Conservation (phyloP, 92 coral and sea anemone species). For the Muricea muricata region DNA sequence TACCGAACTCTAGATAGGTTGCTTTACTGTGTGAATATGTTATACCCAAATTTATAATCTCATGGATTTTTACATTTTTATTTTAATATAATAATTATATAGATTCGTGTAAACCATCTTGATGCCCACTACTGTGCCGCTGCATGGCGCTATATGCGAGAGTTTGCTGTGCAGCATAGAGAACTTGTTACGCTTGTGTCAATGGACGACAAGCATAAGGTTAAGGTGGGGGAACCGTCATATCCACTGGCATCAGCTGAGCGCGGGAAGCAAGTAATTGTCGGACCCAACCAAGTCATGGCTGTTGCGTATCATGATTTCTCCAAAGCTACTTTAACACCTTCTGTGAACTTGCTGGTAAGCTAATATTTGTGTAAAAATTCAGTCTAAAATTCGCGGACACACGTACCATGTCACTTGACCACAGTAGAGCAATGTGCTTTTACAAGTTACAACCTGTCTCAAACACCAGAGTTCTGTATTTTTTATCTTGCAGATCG, state of each 20-base stretch:
- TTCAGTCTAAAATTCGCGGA: background rate
- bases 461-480: background rate
- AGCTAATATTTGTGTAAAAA: background rate
- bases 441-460: background rate
- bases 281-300: conserved; percentile 45
- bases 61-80: background rate
- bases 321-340: conserved; percentile 13
- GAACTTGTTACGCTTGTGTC: conserved; percentile 15
- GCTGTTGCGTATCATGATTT: conserved; percentile 46
- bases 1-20: background rate
- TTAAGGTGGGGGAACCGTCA: conserved; percentile 33
- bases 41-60: conserved; percentile 3
- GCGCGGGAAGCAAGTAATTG: conserved; percentile 42
- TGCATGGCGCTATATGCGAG: conserved; percentile 25
- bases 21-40: conserved; percentile 1
- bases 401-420: background rate
- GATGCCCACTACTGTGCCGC: background rate
- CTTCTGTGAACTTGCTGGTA: conserved; percentile 32
- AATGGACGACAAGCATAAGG: conserved; percentile 46
- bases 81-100: background rate
- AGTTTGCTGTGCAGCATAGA: conserved; percentile 9
- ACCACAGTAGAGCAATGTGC: background rate
- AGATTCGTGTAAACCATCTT: background rate
- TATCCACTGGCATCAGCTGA: conserved; percentile 45
- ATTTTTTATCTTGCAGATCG: background rate